These are phyloP conservation scores for Poeciliopsis turrubarensis DNA, from an alignment of 2,113 vertebrate genomes.

Conservation along the genomic window DNA sequence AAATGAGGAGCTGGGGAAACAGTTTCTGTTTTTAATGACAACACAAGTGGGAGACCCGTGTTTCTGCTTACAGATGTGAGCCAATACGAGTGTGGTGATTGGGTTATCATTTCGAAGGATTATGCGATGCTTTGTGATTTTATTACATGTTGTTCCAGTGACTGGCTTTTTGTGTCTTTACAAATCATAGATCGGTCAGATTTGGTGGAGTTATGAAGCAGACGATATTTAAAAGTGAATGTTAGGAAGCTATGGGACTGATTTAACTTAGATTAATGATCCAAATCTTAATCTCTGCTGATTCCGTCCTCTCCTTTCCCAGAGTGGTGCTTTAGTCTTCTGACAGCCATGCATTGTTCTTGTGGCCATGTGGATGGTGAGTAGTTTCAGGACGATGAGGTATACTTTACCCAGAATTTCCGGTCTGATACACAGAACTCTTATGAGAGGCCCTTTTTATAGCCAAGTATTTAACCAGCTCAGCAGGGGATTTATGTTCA, in stretches of 20 bases:
- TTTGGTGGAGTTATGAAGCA: not conserved
- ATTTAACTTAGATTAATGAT: not conserved
- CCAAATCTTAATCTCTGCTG: not conserved
- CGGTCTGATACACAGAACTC: constrained; percentile 74
- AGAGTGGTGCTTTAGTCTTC: constrained; percentile 49
- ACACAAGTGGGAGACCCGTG: constrained; percentile 53
- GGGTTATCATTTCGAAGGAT: constrained; percentile 14
- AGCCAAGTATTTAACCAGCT: constrained; percentile 63
- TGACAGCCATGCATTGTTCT: constrained; percentile 66
- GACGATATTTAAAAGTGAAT: not conserved
- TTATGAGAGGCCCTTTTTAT: constrained; percentile 73
- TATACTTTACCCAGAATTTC: constrained; percentile 77
- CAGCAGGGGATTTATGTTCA: constrained; percentile 35
- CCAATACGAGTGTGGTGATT: constrained; percentile 26
- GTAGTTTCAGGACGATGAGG: constrained; percentile 68
- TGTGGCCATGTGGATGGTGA: constrained; percentile 67
- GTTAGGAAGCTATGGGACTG: not conserved
- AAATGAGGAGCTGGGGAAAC: constrained; percentile 69
- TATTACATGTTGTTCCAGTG: not conserved
- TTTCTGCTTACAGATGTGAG: constrained; percentile 46
- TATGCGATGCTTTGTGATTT: not conserved
- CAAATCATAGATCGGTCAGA: not conserved
- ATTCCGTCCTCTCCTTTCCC: constrained; percentile 17
- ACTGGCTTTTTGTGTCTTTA: no score
- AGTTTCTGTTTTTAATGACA: constrained; percentile 72